Percentiles rank a stretch among this genome's conserved stretches.
Conservation (phyloP, 1,140 invertebrate species). For the Drosophila asahinai region DNA sequence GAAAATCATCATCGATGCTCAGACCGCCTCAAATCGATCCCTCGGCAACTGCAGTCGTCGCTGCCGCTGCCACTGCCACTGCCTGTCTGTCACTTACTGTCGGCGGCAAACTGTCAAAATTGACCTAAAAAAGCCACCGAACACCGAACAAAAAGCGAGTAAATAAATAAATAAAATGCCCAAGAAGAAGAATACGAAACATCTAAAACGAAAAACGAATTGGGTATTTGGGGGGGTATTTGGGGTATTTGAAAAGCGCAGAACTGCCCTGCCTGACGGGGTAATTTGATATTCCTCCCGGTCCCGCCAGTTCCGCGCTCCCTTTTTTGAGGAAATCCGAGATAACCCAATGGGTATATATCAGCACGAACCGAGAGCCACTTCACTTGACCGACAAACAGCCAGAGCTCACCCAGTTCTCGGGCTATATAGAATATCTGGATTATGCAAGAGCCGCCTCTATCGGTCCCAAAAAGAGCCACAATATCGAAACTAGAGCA, state of each 20-base stretch:
- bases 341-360: slow-evolving; percentile 34
- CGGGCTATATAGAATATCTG: slow-evolving; percentile 43
- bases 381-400: slow-evolving; percentile 55
- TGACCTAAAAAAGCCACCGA: slow-evolving; percentile 68
- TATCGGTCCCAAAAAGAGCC: not conserved
- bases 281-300: slow-evolving; percentile 61
- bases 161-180: slow-evolving; percentile 29
- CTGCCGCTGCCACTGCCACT: slow-evolving; percentile 15
- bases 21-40: slow-evolving; percentile 53
- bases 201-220: slow-evolving; percentile 46
- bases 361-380: slow-evolving; percentile 20
- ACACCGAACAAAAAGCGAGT: slow-evolving; percentile 13
- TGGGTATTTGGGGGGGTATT: not conserved
- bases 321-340: slow-evolving; percentile 37
- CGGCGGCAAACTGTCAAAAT: slow-evolving; percentile 78
- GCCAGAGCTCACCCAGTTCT: slow-evolving; percentile 36
- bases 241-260: slow-evolving; percentile 29
- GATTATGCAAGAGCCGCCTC: slow-evolving; percentile 32
- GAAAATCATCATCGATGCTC: slow-evolving; percentile 44
- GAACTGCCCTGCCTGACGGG: not conserved
- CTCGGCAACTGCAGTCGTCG: slow-evolving; percentile 37
- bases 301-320: not conserved
- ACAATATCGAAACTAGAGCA: slow-evolving; percentile 36
- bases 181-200: slow-evolving; percentile 43
- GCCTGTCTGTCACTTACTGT: slow-evolving; percentile 71